Percentiles rank a stretch among this genome's conserved stretches.
These are phyloP conservation scores for Orchestia grillus DNA, from an alignment of 1,140 invertebrate genomes.

Conservation along the genomic window DNA sequence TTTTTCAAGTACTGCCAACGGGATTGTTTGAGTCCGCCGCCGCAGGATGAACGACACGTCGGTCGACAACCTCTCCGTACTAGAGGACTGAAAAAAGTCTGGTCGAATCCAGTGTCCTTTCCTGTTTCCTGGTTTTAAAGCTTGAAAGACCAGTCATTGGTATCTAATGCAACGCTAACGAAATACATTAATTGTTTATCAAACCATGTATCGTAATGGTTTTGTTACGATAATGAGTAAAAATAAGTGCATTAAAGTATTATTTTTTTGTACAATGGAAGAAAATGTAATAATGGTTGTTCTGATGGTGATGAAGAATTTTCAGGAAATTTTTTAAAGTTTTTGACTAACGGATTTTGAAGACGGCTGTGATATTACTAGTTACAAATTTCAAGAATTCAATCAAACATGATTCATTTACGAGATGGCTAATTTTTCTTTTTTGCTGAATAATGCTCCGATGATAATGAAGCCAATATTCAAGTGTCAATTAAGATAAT, in stretches of 20 bases:
- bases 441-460: background rate
- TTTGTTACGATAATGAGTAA: no score
- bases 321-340: no score
- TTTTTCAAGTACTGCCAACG: background rate
- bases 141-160: background rate
- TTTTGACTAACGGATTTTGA: no score
- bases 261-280: no score
- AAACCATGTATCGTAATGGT: no score
- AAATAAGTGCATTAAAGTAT: no score
- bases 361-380: background rate
- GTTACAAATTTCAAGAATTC: background rate
- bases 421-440: background rate
- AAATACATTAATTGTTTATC: no score
- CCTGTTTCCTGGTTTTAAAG: background rate
- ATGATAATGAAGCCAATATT: background rate
- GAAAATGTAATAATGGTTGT: no score
- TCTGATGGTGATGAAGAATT: no score
- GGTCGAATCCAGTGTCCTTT: background rate
- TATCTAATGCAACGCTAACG: no score
- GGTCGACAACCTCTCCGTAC: background rate
- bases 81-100: background rate
- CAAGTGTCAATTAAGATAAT: background rate
- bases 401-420: background rate
- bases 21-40: background rate
- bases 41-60: background rate